Conservation (phyloP, 2,797 vertebrate genomes). For the Fistularia tabacaria region DNA sequence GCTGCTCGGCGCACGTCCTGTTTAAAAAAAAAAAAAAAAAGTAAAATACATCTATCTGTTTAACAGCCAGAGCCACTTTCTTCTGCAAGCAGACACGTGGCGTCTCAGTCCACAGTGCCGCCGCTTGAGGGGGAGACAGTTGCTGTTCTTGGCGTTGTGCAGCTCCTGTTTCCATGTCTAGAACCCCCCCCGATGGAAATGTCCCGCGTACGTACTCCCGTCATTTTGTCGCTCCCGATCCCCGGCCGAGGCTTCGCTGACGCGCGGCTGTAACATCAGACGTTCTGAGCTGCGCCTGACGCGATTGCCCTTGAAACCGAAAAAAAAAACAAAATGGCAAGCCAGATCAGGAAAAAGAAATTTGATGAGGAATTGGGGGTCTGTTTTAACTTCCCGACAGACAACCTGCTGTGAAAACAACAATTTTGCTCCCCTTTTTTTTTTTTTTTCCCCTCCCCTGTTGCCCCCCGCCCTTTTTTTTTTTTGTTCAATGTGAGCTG, state of each 20-base stretch:
- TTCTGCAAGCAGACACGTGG: too few relatives aligned
- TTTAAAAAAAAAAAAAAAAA: too few relatives aligned
- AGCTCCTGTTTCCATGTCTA: constrained; percentile 17
- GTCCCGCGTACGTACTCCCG: constrained; percentile 59
- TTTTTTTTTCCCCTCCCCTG: background rate
- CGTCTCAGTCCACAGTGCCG: too few relatives aligned
- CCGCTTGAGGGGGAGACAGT: too few relatives aligned
- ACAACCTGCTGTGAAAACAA: background rate
- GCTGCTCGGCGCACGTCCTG: too few relatives aligned
- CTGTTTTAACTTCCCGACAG: too few relatives aligned
- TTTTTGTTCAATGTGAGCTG: constrained; percentile 46
- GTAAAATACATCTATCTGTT: too few relatives aligned
- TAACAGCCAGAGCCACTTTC: too few relatives aligned
- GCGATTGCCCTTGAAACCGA: constrained; percentile 28
- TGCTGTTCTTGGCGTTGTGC: too few relatives aligned
- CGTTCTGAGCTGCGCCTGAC: constrained; percentile 44
- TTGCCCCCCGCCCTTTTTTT: background rate
- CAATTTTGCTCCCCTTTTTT: background rate
- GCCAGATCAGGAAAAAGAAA: constrained; percentile 10
- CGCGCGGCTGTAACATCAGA: constrained; percentile 28
- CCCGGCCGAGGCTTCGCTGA: too few relatives aligned
- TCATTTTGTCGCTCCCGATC: constrained; percentile 13
- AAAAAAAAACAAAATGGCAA: constrained; percentile 10
- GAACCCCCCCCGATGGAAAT: constrained; percentile 26
- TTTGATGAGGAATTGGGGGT: too few relatives aligned